Evolutionary conservation across 2,113 vertebrate genomes (phyloP), one percentile per base, ranked within the genome.

Genomic region (Thermophis baileyi): DNA sequence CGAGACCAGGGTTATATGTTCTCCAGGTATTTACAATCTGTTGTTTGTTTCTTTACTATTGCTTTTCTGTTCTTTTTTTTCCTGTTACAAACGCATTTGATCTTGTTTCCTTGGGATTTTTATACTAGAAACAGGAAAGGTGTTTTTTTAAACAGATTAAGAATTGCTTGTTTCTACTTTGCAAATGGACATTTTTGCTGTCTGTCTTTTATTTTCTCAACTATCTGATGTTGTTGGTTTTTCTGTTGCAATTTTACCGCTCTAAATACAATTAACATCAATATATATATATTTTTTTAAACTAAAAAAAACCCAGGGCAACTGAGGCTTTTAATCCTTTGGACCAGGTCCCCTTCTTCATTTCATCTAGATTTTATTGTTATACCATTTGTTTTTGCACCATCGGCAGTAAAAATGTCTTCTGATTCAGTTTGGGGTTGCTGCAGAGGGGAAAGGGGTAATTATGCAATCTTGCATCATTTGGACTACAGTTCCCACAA

Each of bases 1-100:
- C 98, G 94, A 99, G 98, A 96, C 97, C 98, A 1, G 99, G 99
- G 91, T 94, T 97, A 93, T 99, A 99, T 94, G 98, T 96, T 51
- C 91, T 99, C 91, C 98, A 99, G 96, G 99, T 99, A 96, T 81
- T 81, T 40, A 8, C 16, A 40, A 20, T 40, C 35, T 81, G n/a
- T 55, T 49, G 6, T 49, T 85, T 46, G 9, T 86, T 88, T 53
- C 1, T 24, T 88, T 88, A 50, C n/a, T 7, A 0, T 81, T 40
- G n/a, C 16, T 40, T 40, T 87, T 25, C 47, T 51, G 14, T 25
- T 46, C 2, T 30, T 12, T 14, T 86, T 6, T 24, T 10, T 27
- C 25, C 22, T 11, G 40, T 46, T 14, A 25, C 10, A 47, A 69
- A 50, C 27, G 8, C 57, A 35, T 74, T 35, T 22, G 14, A 8